These are phyloP conservation scores for Ceratina australensis DNA, from an alignment of 1,140 invertebrate genomes.

Conservation along the genomic window DNA sequence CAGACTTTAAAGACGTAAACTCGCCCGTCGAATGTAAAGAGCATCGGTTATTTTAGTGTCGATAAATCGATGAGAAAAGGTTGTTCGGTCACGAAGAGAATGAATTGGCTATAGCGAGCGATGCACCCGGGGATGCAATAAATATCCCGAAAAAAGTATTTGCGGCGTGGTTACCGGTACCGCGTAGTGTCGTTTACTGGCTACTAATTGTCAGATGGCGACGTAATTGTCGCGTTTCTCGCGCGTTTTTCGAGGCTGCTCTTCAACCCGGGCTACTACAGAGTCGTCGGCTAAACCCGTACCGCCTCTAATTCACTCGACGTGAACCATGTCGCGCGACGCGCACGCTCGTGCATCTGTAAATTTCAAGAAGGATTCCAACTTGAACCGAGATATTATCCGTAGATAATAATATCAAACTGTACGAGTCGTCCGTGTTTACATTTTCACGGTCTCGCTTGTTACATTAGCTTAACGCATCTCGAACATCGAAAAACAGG, in stretches of 20 bases:
- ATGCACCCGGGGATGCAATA: slow-evolving; percentile 56
- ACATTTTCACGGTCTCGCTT: not conserved
- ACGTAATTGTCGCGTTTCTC: slow-evolving; percentile 74
- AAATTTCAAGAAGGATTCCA: slow-evolving; percentile 48
- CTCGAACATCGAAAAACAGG: not conserved
- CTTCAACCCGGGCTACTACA: slow-evolving; percentile 26
- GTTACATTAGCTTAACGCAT: slow-evolving; percentile 7
- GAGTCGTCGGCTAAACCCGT: slow-evolving; percentile 67
- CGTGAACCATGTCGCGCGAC: slow-evolving; percentile 35
- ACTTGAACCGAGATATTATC: slow-evolving; percentile 24
- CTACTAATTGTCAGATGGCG: slow-evolving; percentile 77
- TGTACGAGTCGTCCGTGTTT: slow-evolving; percentile 17
- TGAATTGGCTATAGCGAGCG: slow-evolving; percentile 22
- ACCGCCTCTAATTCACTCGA: slow-evolving; percentile 64
- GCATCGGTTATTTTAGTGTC: slow-evolving; percentile 34
- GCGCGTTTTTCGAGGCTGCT: slow-evolving; percentile 60
- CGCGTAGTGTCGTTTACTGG: slow-evolving; percentile 67
- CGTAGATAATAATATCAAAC: slow-evolving; percentile 45
- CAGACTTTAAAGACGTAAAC: too few relatives aligned
- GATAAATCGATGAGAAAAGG: slow-evolving; percentile 39
- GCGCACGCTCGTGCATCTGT: slow-evolving; percentile 32
- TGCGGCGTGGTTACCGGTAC: slow-evolving; percentile 48
- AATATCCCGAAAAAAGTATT: slow-evolving; percentile 73
- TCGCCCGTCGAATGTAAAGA: not conserved
- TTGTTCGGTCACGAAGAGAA: slow-evolving; percentile 21